These are phyloP conservation scores for Chaetodon auriga DNA, from an alignment of 2,113 vertebrate species.

Conservation along the genomic window DNA sequence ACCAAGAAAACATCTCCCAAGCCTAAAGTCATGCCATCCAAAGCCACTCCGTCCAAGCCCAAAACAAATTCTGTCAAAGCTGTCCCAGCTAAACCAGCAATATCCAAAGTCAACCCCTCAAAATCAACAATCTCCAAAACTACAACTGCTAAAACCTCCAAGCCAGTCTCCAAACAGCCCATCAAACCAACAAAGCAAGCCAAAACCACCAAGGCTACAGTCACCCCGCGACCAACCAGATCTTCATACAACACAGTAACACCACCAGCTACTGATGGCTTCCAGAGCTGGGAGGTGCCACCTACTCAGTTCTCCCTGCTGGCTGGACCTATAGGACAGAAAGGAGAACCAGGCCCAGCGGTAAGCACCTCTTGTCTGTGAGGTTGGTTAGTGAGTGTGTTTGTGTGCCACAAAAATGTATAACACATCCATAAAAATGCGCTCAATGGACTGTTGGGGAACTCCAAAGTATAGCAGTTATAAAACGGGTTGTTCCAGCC, in stretches of 20 bases:
- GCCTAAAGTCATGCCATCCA: conserved; percentile 70
- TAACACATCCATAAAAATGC: not conserved
- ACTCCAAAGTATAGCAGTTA: not conserved
- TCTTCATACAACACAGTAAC: conserved; percentile 76
- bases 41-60: conserved; percentile 70
- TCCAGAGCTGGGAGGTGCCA: conserved; percentile 85
- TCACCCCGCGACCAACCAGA: conserved; percentile 74
- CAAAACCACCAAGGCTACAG: conserved; percentile 65
- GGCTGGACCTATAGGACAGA: conserved; percentile 86
- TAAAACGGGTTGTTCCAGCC: not conserved
- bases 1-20: conserved; percentile 68
- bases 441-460: not conserved
- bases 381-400: not conserved
- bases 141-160: conserved; percentile 57
- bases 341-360: conserved; percentile 89
- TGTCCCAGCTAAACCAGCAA: conserved; percentile 62
- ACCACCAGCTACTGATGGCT: conserved; percentile 83
- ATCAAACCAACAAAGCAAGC: conserved; percentile 66
- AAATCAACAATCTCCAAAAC: conserved; percentile 73
- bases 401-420: not conserved
- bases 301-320: conserved; percentile 87
- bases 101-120: conserved; percentile 62
- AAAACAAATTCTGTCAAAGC: conserved; percentile 66
- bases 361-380: conserved; percentile 81
- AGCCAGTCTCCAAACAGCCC: conserved; percentile 62